phyloP scores from a whole-genome alignment of 1,140 invertebrate species.

The Gonatopus flavifemur region DNA sequence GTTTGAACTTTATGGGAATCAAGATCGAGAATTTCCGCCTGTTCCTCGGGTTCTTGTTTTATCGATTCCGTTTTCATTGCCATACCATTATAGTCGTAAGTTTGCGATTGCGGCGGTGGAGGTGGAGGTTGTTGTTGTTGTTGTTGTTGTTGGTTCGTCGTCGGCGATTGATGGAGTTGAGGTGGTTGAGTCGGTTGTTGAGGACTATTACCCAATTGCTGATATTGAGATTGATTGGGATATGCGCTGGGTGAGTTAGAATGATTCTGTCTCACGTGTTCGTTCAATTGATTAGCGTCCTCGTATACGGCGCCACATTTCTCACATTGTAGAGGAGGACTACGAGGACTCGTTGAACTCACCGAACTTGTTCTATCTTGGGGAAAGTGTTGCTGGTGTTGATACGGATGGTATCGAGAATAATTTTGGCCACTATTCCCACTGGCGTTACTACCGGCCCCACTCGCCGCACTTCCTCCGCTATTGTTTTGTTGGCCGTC shows the following conservation, averaged over 20 bases:
- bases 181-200: constrained; percentile 30
- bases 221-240: constrained; percentile 38
- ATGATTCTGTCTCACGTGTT: constrained; percentile 72
- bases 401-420: constrained; percentile 47
- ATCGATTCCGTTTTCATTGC: constrained; percentile 56
- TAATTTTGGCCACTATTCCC: neutral
- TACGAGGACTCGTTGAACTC: constrained; percentile 67
- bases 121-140: constrained; percentile 29
- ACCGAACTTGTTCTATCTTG: constrained; percentile 60
- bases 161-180: constrained; percentile 21
- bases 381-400: constrained; percentile 59
- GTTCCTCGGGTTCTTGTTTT: constrained; percentile 66
- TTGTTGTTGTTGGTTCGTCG: constrained; percentile 3
- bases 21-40: constrained; percentile 81
- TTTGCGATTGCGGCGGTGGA: constrained; percentile 53
- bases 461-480: neutral
- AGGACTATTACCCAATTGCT: constrained; percentile 37
- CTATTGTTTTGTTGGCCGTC: constrained; percentile 27
- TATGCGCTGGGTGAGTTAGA: constrained; percentile 60
- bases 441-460: neutral
- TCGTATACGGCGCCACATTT: constrained; percentile 79
- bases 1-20: constrained; percentile 82
- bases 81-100: constrained; percentile 46
- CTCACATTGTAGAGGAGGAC: constrained; percentile 72
- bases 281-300: constrained; percentile 67